phyloP scores from a whole-genome alignment of 2,797 vertebrate species.

The Coendou prehensilis region DNA sequence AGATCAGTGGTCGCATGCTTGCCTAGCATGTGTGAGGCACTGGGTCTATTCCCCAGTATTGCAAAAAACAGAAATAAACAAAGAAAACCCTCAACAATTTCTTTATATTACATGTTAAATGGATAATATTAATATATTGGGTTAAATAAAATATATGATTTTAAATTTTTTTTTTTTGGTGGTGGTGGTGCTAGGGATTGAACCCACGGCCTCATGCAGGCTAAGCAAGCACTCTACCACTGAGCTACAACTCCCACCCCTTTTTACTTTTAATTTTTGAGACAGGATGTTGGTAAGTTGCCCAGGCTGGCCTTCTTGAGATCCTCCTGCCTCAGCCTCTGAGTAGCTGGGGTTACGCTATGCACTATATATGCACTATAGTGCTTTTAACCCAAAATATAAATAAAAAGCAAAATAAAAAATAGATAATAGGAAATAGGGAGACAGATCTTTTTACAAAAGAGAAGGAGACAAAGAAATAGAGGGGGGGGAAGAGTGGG shows the following conservation, averaged over 20 bases:
- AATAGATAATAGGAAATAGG: background rate
- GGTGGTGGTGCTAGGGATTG: background rate
- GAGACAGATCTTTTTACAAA: background rate
- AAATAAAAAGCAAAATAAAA: background rate
- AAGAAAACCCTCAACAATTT: background rate
- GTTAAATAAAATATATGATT: constrained; percentile 10
- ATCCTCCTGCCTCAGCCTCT: background rate
- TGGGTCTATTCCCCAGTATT: background rate
- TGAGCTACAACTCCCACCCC: background rate
- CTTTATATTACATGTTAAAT: background rate
- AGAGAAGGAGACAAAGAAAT: background rate
- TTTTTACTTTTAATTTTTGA: background rate
- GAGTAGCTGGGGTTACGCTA: background rate
- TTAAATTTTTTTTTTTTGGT: background rate
- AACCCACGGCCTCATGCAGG: background rate
- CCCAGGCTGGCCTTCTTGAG: background rate
- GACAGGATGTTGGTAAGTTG: background rate
- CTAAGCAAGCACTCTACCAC: background rate
- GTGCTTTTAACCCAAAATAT: background rate
- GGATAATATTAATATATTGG: background rate
- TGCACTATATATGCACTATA: background rate
- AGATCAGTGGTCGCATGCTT: background rate
- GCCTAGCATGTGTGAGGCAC: no score
- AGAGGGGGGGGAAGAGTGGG: background rate
- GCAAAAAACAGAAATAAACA: background rate